phyloP scores from a whole-genome alignment of 2,113 vertebrate genomes.

The Peromyscus polionotus region DNA sequence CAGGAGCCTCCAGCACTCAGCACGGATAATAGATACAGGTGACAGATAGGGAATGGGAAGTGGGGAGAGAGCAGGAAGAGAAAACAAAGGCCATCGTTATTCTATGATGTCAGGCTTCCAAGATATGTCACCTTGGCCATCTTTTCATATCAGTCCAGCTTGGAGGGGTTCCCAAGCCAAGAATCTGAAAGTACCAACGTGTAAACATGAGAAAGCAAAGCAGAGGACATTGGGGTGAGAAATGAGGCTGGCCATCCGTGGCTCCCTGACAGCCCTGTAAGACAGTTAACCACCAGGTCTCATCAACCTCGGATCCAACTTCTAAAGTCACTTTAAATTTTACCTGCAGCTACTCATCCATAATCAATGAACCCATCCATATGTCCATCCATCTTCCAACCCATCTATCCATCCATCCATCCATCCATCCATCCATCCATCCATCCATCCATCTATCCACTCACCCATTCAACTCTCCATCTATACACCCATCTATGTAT shows the following conservation, averaged over 20 bases:
- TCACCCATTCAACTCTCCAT: fast-evolving
- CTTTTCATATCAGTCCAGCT: neutral
- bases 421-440: neutral
- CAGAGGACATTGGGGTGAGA: neutral
- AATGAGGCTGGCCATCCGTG: fast-evolving
- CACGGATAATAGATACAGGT: neutral
- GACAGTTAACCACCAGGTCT: neutral
- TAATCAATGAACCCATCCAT: neutral
- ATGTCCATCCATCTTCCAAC: neutral
- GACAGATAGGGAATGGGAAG: neutral
- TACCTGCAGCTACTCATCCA: neutral
- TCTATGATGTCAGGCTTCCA: neutral
- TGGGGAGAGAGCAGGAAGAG: neutral
- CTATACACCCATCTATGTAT: no score
- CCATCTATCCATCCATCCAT: neutral
- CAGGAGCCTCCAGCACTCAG: neutral
- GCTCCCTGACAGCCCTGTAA: neutral
- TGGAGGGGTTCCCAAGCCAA: neutral
- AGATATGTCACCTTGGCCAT: neutral
- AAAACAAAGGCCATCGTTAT: neutral
- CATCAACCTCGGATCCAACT: neutral
- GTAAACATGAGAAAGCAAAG: neutral
- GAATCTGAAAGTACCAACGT: neutral
- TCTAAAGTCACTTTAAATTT: neutral
- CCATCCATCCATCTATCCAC: neutral